Percentiles rank a stretch among this genome's conserved stretches.
phyloP scores from a whole-genome alignment of 2,113 vertebrate genomes.

The Pitta sordida region DNA sequence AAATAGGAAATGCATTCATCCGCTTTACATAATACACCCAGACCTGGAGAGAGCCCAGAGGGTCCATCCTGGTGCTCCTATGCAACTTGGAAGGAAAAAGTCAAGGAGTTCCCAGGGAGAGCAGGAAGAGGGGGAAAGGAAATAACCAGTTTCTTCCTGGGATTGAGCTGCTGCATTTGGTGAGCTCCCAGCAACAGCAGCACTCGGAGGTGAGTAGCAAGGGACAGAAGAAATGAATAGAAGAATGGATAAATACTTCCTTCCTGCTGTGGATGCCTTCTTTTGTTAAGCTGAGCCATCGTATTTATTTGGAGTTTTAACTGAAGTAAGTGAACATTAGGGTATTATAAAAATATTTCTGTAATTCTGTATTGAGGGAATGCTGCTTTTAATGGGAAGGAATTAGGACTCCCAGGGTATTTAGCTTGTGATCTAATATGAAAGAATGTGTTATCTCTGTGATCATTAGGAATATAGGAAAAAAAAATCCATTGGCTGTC shows the following conservation, averaged over 20 bases:
- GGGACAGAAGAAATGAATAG: background rate
- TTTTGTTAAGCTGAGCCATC: background rate
- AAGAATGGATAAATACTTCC: background rate
- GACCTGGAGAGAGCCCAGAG: background rate
- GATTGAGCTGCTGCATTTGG: background rate
- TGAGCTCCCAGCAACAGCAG: background rate
- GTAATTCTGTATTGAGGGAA: background rate
- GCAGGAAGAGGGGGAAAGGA: background rate
- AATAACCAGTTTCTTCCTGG: background rate
- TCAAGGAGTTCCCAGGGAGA: background rate
- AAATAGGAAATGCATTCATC: constrained; percentile 17
- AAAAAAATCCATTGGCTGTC: background rate
- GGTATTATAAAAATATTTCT: background rate
- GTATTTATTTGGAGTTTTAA: background rate
- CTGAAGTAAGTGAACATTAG: background rate
- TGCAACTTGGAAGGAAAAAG: background rate
- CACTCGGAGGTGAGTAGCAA: constrained; percentile 29
- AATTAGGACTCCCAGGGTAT: background rate
- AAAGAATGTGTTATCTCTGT: background rate
- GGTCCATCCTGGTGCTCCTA: background rate
- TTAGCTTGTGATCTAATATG: background rate
- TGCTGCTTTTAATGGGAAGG: background rate
- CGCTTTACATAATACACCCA: constrained; percentile 43
- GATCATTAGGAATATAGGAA: background rate
- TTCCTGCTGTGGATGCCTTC: background rate